Conservation (phyloP, 2,797 vertebrate genomes). For the Darevskia mixta region DNA sequence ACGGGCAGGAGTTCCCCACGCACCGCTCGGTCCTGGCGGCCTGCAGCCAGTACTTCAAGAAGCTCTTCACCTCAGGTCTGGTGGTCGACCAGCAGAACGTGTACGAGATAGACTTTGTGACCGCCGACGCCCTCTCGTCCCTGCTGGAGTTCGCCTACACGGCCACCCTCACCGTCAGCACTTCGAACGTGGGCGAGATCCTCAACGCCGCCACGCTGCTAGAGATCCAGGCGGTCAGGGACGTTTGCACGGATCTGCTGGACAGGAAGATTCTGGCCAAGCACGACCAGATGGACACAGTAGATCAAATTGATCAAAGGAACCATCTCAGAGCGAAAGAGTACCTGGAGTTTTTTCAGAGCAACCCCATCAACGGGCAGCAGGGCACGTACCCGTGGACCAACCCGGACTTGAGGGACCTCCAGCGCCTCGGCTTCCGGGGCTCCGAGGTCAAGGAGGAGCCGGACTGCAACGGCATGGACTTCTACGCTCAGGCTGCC, state of each 20-base stretch:
- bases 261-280: constrained; percentile 86
- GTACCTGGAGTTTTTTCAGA: constrained; percentile 98
- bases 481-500: constrained; percentile 78
- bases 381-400: constrained; percentile 83
- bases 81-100: constrained; percentile 95
- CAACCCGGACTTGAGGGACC: constrained; percentile 79
- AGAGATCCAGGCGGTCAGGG: constrained; percentile 93
- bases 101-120: constrained; percentile 96
- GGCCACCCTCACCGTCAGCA: constrained; percentile 95
- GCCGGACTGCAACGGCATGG: constrained; percentile 81
- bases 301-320: constrained; percentile 87
- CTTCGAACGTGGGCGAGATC: constrained; percentile 92
- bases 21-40: constrained; percentile 97
- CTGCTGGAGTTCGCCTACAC: constrained; percentile 99
- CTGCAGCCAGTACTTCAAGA: constrained; percentile 98
- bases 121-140: constrained; percentile 90
- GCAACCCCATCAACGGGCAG: constrained; percentile 91
- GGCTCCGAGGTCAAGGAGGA: constrained; percentile 86
- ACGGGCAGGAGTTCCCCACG: constrained; percentile 95
- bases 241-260: constrained; percentile 96
- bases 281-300: constrained; percentile 79
- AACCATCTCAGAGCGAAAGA: constrained; percentile 93
- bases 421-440: constrained; percentile 75
- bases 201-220: constrained; percentile 93
- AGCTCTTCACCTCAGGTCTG: constrained; percentile 96